These are phyloP conservation scores for Montipora foliosa DNA, from an alignment of 64 coral and sea anemone genomes.

Conservation along the genomic window DNA sequence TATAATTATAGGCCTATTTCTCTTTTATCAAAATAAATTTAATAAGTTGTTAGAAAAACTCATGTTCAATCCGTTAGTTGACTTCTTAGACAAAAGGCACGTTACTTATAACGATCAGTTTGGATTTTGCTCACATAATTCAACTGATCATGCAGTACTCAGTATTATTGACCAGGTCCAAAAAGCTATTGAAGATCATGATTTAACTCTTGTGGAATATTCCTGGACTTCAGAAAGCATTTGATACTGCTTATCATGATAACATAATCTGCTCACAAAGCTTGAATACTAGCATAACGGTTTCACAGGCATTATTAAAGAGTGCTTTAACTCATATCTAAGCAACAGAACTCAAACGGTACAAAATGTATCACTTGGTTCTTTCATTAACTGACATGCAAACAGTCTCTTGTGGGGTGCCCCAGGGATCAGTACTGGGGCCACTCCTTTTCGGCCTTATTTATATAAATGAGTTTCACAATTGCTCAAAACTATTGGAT, in stretches of 20 bases:
- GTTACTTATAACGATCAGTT: neutral
- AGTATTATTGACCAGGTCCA: too few relatives aligned
- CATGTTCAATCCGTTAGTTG: too few relatives aligned
- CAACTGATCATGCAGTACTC: too few relatives aligned
- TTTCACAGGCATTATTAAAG: neutral
- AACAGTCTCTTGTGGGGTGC: neutral
- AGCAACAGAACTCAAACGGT: neutral
- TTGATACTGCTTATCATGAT: too few relatives aligned
- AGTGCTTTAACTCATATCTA: neutral
- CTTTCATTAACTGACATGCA: too few relatives aligned
- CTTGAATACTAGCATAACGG: neutral
- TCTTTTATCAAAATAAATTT: too few relatives aligned
- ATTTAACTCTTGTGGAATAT: too few relatives aligned
- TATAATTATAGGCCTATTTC: too few relatives aligned
- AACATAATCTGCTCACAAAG: too few relatives aligned
- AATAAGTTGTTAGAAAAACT: too few relatives aligned
- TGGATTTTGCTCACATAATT: neutral
- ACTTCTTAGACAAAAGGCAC: neutral
- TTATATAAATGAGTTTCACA: constrained; percentile 4
- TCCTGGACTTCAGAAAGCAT: too few relatives aligned
- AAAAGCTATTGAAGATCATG: too few relatives aligned
- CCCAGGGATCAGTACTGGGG: neutral
- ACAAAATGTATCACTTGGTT: neutral
- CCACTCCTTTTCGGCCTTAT: constrained; percentile 1
- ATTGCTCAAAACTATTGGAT: neutral